Percentiles rank a stretch among this genome's conserved stretches.
These are phyloP conservation scores for Atopsyche davidsoni DNA, from an alignment of 1,140 invertebrate genomes.

Conservation along the genomic window DNA sequence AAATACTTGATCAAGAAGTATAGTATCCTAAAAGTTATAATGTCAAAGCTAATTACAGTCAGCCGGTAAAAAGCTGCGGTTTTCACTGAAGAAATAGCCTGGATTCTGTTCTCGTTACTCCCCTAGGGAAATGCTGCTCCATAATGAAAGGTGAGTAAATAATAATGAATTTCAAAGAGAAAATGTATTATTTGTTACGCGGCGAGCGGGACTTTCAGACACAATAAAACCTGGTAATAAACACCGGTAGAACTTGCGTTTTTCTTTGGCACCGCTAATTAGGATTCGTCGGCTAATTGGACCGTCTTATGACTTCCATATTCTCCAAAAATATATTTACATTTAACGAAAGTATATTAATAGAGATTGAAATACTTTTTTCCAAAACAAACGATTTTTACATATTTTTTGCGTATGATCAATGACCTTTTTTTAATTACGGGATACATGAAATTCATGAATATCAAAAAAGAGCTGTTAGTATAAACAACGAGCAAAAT, in stretches of 20 bases:
- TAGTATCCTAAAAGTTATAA: conserved; percentile 11
- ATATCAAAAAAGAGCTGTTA: too few relatives aligned
- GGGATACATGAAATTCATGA: too few relatives aligned
- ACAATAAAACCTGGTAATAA: conserved; percentile 20
- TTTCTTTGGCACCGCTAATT: conserved; percentile 21
- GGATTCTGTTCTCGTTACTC: conserved; percentile 7
- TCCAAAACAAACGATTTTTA: too few relatives aligned
- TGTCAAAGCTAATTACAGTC: conserved; percentile 27
- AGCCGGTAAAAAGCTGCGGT: conserved; percentile 27
- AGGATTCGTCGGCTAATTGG: conserved; percentile 17
- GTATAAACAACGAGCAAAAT: too few relatives aligned
- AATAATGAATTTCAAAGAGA: conserved; percentile 24
- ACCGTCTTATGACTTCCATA: conserved; percentile 18
- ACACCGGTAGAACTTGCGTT: conserved; percentile 8
- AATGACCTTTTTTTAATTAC: too few relatives aligned
- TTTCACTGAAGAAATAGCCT: conserved; percentile 7
- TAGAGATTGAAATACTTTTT: too few relatives aligned
- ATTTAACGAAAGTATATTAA: too few relatives aligned
- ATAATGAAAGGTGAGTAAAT: conserved; percentile 24
- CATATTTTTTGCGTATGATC: too few relatives aligned
- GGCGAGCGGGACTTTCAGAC: conserved; percentile 11
- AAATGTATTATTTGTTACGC: conserved; percentile 19
- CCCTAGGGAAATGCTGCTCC: neutral
- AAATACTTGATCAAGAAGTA: too few relatives aligned
- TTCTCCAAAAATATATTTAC: too few relatives aligned